phyloP scores from a whole-genome alignment of 2,797 vertebrate genomes.

The Phaenicophaeus curvirostris region DNA sequence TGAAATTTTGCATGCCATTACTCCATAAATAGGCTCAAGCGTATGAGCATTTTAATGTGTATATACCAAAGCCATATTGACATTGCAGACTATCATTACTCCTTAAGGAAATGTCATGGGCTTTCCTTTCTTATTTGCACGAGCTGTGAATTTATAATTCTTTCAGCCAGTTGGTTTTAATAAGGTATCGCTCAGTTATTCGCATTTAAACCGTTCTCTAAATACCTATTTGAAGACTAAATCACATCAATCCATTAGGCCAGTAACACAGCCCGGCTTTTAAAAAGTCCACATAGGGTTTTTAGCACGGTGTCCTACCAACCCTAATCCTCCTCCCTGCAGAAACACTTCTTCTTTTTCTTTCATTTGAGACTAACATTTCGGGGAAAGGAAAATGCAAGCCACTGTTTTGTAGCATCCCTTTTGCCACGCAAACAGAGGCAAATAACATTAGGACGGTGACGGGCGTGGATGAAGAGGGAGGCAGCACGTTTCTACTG shows the following conservation, averaged over 20 bases:
- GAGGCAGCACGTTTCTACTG: background rate
- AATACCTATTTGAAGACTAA: constrained; percentile 45
- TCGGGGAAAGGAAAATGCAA: too few relatives aligned
- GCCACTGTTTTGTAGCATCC: background rate
- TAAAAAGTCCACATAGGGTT: constrained; percentile 6
- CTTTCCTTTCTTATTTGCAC: constrained; percentile 47
- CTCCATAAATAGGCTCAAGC: background rate
- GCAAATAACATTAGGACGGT: background rate
- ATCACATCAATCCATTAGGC: constrained; percentile 31
- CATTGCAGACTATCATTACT: constrained; percentile 49
- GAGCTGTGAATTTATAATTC: constrained; percentile 55
- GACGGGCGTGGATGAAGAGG: background rate
- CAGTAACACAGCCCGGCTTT: constrained; percentile 22
- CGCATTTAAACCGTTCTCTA: constrained; percentile 13
- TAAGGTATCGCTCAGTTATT: constrained; percentile 22
- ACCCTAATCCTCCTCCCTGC: constrained; percentile 12
- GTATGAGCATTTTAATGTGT: background rate
- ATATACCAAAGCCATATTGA: constrained; percentile 21
- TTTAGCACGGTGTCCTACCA: constrained; percentile 24
- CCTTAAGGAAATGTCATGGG: constrained; percentile 54
- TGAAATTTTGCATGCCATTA: constrained; percentile 24
- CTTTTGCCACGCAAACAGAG: background rate
- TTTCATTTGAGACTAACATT: background rate
- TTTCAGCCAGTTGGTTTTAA: constrained; percentile 46
- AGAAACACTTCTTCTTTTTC: background rate